A percentile compares a stretch with the other conserved stretches of the same genome.
These are phyloP conservation scores for Temnothorax unifasciatus DNA, from an alignment of 2,888 invertebrate genomes.

Conservation along the genomic window DNA sequence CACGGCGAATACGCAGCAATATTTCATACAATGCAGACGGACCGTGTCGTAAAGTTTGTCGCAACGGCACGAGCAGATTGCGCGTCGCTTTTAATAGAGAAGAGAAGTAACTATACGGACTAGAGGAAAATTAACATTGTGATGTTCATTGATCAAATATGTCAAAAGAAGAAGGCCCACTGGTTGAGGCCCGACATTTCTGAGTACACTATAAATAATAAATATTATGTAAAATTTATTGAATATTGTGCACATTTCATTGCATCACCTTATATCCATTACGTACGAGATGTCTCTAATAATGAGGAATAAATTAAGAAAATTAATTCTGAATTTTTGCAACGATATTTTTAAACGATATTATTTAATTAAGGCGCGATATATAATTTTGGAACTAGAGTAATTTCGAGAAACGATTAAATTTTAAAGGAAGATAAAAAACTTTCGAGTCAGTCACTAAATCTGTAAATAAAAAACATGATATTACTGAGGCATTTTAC, in stretches of 20 bases:
- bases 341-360: background rate
- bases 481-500: background rate
- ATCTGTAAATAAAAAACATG: background rate
- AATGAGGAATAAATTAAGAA: background rate
- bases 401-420: background rate
- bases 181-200: constrained; percentile 84
- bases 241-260: constrained; percentile 8
- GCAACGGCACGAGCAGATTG: constrained; percentile 67
- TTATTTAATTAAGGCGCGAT: background rate
- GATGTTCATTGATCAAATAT: constrained; percentile 83
- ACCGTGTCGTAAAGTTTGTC: constrained; percentile 9
- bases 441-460: background rate
- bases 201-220: constrained; percentile 84
- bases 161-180: constrained; percentile 82
- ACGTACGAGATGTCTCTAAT: background rate
- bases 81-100: constrained; percentile 74
- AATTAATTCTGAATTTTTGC: background rate
- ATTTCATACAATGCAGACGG: constrained; percentile 6
- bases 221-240: constrained; percentile 84
- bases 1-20: background rate
- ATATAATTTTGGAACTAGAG: background rate
- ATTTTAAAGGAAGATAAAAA: background rate
- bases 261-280: constrained; percentile 11
- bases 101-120: constrained; percentile 77
- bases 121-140: constrained; percentile 82